Percentiles rank a stretch among this genome's conserved stretches.
Evolutionary conservation across 2,113 vertebrate genomes (phyloP).

Genomic region (Odobenus rosmarus): DNA sequence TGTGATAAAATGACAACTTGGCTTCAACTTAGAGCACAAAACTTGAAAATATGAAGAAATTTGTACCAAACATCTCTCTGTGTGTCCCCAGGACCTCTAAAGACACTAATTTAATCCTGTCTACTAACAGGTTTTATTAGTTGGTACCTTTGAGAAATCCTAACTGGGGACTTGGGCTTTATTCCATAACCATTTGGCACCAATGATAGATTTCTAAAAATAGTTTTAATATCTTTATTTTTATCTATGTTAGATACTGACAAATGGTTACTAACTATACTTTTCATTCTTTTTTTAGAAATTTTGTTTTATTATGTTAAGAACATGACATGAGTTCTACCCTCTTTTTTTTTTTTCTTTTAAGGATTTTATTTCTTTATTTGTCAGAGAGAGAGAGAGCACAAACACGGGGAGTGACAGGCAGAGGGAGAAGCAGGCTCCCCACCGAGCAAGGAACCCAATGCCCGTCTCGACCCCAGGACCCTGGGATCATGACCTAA

Average conservation of each 20-base stretch:
- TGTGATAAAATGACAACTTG: background rate
- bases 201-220: background rate
- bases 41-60: background rate
- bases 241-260: background rate
- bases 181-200: background rate
- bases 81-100: background rate
- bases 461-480: fast-evolving
- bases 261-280: background rate
- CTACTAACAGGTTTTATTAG: background rate
- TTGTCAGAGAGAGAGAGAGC: background rate
- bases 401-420: too few species aligned
- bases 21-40: background rate
- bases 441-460: background rate
- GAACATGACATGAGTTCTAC: background rate
- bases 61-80: background rate
- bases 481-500: background rate
- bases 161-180: background rate
- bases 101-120: background rate
- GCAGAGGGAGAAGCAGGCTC: background rate
- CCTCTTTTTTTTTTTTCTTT: too few species aligned
- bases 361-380: background rate
- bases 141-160: background rate
- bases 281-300: background rate
- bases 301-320: background rate
- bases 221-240: background rate